phyloP scores from a whole-genome alignment of 2,888 invertebrate genomes.

The Pammene fasciana region DNA sequence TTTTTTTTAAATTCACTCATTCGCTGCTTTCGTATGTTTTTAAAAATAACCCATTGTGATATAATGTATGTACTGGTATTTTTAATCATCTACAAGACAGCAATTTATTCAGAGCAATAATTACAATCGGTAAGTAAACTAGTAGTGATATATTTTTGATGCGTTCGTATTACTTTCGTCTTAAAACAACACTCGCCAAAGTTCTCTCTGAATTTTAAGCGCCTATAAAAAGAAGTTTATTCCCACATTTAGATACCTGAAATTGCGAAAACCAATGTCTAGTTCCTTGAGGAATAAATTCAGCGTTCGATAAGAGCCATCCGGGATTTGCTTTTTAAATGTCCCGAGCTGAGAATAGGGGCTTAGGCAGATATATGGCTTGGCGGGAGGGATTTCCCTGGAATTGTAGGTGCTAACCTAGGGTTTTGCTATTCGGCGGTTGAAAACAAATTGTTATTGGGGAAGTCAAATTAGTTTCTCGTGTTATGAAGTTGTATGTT shows the following conservation, averaged over 20 bases:
- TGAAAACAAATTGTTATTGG: conserved; percentile 18
- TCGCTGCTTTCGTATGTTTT: too few relatives aligned
- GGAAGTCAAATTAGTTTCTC: background rate
- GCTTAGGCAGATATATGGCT: conserved; percentile 41
- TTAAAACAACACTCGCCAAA: background rate
- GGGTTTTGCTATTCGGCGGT: conserved; percentile 25
- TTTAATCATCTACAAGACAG: too few relatives aligned
- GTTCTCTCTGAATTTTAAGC: background rate
- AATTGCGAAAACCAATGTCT: conserved; percentile 15
- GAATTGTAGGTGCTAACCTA: conserved; percentile 18
- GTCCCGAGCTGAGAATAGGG: conserved; percentile 35
- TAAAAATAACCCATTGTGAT: too few relatives aligned
- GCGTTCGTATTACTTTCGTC: too few relatives aligned
- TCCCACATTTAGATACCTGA: conserved; percentile 9
- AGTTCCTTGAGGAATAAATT: conserved; percentile 24
- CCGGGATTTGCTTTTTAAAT: conserved; percentile 41
- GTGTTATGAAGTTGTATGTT: background rate
- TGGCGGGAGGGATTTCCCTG: conserved; percentile 18
- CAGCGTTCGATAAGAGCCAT: conserved; percentile 36
- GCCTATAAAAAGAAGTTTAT: conserved; percentile 9
- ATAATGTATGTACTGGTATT: too few relatives aligned
- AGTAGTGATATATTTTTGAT: too few relatives aligned
- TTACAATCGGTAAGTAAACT: too few relatives aligned
- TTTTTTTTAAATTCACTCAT: too few relatives aligned
- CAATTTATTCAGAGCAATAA: too few relatives aligned